Percentiles rank a stretch among this genome's conserved stretches.
phyloP scores from a whole-genome alignment of 2,888 invertebrate genomes.

The Suillia variegata region DNA sequence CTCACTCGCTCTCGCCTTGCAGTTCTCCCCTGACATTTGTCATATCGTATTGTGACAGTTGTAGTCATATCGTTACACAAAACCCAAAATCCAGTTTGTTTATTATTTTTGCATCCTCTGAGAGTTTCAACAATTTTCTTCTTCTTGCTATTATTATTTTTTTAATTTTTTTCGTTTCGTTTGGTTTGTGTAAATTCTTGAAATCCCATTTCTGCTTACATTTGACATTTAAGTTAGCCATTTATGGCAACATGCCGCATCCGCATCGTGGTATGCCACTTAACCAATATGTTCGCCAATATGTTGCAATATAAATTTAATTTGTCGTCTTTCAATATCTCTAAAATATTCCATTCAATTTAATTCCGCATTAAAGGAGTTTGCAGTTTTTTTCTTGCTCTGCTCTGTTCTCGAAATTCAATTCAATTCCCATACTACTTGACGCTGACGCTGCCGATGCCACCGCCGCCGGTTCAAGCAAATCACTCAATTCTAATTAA shows the following conservation, averaged over 20 bases:
- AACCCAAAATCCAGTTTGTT: constrained; percentile 13
- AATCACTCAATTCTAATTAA: constrained; percentile 29
- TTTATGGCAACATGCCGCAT: constrained; percentile 3
- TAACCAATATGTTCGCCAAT: neutral
- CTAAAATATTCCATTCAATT: constrained; percentile 23
- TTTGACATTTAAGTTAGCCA: no score
- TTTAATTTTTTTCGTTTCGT: constrained; percentile 28
- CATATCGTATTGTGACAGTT: constrained; percentile 17
- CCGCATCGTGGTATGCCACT: neutral
- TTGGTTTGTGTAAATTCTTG: neutral
- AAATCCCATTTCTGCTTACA: neutral
- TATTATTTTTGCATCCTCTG: neutral
- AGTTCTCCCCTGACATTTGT: neutral
- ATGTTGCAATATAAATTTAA: constrained; percentile 7
- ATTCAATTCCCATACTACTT: no score
- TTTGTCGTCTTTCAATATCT: neutral
- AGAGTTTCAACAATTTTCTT: neutral
- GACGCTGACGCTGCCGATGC: neutral
- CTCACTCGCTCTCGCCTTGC: neutral
- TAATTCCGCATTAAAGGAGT: constrained; percentile 11
- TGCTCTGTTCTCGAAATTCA: neutral
- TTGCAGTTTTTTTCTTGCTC: neutral
- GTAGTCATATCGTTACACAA: constrained; percentile 17
- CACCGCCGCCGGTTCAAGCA: neutral
- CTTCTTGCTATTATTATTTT: neutral